Evolutionary conservation across 2,797 vertebrate genomes (phyloP), one percentile per base, ranked within the genome.

Genomic region (Periophthalmus magnuspinnatus): DNA sequence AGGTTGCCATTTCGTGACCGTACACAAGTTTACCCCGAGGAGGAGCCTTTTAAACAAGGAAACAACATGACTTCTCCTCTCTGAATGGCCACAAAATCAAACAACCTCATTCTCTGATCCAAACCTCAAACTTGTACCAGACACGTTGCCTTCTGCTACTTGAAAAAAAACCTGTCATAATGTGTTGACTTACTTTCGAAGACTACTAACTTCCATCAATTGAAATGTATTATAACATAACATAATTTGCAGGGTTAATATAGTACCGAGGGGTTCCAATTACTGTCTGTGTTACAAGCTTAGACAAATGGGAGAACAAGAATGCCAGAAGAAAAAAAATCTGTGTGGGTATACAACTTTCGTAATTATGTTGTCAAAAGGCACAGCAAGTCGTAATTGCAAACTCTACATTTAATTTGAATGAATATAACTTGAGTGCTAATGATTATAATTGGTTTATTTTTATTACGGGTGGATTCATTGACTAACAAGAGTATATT

Each of bases 1-100:
- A 84, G 86, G 84, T 86, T 92, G 89, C 89, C 89, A 89, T 81
- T 86, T 74, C 89, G 82, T 89, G 88, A 90, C 88, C 86, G 72
- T 87, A 79, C 52, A 78, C 88, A 84, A 91, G 86, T 90, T 86
- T 83, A 84, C 86, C 88, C 86, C 84, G 74, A 83, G 87, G 88
- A 85, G 83, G 83, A 72, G 67, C 66, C 68, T 84, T 88, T 83
- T 88, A 86, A 90, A 91, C 89, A 81, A 83, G 82, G 88, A 90
- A 86, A 84, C 86, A 75, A 87, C 87, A 83, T 87, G 89, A 87
- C 89, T 89, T 86, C 87, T 87, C 84, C 81, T 81, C 81, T 77
- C 80, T 69, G 76, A 81, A 81, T 66, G 67, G 81, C 83, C 85
- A 88, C 85, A 86, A 86, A 85, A 88, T 90, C 84, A 90, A 86